Conservation (phyloP, 2,113 vertebrate genomes). For the Clinocottus analis region DNA sequence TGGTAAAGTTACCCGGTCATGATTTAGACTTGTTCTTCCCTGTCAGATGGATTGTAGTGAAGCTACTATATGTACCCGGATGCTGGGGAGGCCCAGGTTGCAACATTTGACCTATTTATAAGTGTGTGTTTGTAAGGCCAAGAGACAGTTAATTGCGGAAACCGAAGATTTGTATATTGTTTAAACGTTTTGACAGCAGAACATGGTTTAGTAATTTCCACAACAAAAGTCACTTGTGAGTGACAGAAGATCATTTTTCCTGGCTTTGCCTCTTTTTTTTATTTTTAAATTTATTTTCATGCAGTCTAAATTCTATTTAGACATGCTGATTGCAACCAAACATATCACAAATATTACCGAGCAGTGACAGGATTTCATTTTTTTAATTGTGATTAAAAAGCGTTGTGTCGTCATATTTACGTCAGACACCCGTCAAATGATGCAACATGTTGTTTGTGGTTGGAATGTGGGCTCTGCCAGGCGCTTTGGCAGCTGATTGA, state of each 20-base stretch:
- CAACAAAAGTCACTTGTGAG: not conserved
- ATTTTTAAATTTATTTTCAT: not conserved
- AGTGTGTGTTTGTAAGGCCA: not conserved
- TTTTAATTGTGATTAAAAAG: not conserved
- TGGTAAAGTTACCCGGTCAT: not conserved
- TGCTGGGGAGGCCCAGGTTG: not conserved
- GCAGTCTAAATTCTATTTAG: not conserved
- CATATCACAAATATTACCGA: not conserved
- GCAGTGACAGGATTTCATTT: not conserved
- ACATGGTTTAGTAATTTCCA: not conserved
- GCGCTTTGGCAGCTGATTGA: slow-evolving; percentile 26
- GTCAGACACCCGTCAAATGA: slow-evolving; percentile 23
- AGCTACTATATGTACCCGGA: not conserved
- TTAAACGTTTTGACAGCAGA: not conserved
- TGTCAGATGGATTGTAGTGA: not conserved
- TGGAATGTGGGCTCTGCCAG: slow-evolving; percentile 16
- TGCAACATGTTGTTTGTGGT: slow-evolving; percentile 28
- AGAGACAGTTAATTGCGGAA: not conserved
- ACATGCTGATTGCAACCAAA: not conserved
- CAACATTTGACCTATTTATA: slow-evolving; percentile 4
- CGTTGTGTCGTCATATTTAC: slow-evolving; percentile 42
- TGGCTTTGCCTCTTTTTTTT: not conserved
- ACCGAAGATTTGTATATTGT: not conserved
- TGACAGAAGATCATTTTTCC: not conserved
- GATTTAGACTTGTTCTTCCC: not conserved